phyloP scores from a whole-genome alignment of 2,797 vertebrate species.

The Anolis apletophallus region DNA sequence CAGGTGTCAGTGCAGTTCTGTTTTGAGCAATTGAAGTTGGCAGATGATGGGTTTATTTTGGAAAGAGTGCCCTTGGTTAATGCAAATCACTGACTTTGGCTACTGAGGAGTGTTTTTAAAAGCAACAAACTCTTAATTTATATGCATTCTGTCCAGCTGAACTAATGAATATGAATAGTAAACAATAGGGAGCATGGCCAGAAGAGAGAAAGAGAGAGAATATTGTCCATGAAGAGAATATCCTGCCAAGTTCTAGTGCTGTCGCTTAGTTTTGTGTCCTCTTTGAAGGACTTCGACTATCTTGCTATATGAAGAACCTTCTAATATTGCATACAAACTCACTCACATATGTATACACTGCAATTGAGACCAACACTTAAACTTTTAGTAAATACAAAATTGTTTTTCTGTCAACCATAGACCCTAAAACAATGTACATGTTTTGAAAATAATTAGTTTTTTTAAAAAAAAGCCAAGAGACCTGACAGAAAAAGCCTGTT shows the following conservation, averaged over 20 bases:
- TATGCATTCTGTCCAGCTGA: constrained; percentile 8
- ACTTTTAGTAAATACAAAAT: no score
- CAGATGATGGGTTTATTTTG: constrained; percentile 3
- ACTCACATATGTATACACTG: background rate
- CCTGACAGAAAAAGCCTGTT: no score
- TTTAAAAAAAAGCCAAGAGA: no score
- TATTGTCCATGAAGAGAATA: constrained; percentile 9
- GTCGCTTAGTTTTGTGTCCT: background rate
- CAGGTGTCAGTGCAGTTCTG: constrained; percentile 29
- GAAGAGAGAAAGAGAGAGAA: background rate
- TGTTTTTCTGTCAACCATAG: no score
- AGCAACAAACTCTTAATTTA: constrained; percentile 12
- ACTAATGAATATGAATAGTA: constrained; percentile 9
- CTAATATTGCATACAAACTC: background rate
- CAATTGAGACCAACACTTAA: background rate
- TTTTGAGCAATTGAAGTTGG: constrained; percentile 25
- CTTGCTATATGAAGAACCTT: background rate
- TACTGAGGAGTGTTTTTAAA: constrained; percentile 19
- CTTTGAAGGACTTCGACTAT: background rate
- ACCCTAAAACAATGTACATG: no score
- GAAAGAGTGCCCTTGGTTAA: constrained; percentile 22
- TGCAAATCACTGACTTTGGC: constrained; percentile 15
- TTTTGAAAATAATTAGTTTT: no score
- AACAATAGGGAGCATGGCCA: constrained; percentile 3
- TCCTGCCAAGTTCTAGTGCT: background rate